Evolutionary conservation across 2,113 vertebrate genomes (phyloP).

Genomic region (Siniperca chuatsi): DNA sequence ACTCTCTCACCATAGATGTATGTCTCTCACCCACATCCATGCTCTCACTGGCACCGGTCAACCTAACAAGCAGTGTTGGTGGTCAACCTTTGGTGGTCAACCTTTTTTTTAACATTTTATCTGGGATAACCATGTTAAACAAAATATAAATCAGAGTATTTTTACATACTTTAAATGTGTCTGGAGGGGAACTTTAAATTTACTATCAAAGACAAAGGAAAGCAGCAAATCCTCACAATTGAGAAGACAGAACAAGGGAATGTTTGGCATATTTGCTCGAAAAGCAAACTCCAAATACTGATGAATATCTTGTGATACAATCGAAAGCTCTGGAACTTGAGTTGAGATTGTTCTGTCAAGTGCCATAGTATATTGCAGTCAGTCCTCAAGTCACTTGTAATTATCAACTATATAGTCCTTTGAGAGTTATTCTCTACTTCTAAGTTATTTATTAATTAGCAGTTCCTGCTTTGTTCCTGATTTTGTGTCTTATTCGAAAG

Average conservation of each 20-base stretch:
- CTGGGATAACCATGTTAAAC: too few relatives aligned
- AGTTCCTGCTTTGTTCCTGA: background rate
- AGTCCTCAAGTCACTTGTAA: background rate
- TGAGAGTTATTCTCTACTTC: background rate
- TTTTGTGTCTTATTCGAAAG: background rate
- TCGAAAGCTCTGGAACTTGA: background rate
- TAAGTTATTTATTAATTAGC: constrained; percentile 22
- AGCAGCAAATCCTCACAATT: background rate
- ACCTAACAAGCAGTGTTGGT: too few relatives aligned
- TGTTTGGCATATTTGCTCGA: too few relatives aligned
- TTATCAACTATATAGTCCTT: background rate
- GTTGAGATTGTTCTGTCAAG: background rate
- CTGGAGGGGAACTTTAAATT: too few relatives aligned
- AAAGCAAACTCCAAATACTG: background rate
- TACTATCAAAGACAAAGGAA: background rate
- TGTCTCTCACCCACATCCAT: too few relatives aligned
- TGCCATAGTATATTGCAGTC: background rate
- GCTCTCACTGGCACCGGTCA: too few relatives aligned
- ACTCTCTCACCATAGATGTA: too few relatives aligned
- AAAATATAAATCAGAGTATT: too few relatives aligned
- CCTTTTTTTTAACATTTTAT: too few relatives aligned
- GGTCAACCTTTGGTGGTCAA: too few relatives aligned
- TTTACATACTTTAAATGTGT: too few relatives aligned
- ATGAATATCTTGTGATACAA: background rate
- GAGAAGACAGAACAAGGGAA: too few relatives aligned